These are phyloP conservation scores for Ecliptopera silaceata DNA, from an alignment of 2,888 invertebrate genomes.

Conservation along the genomic window DNA sequence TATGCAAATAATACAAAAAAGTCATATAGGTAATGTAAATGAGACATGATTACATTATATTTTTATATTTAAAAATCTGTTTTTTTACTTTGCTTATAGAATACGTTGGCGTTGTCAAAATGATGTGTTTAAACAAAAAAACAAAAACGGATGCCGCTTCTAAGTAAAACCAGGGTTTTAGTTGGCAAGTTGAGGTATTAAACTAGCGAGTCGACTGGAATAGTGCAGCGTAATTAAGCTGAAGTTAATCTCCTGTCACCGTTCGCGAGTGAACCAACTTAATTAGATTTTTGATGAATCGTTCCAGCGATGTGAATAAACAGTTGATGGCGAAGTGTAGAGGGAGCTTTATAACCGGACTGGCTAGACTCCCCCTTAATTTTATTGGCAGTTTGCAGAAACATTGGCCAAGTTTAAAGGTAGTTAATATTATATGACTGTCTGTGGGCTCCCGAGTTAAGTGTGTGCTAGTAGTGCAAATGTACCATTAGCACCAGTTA, in stretches of 20 bases:
- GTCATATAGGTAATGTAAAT: too few species aligned
- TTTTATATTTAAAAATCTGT: too few species aligned
- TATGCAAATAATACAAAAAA: too few species aligned
- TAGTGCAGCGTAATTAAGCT: slow-evolving; percentile 69
- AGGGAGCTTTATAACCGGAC: slow-evolving; percentile 23
- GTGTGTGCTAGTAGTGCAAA: background rate
- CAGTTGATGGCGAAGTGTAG: slow-evolving; percentile 26
- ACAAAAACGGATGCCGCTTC: background rate
- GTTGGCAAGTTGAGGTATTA: slow-evolving; percentile 36
- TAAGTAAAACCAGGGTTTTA: background rate
- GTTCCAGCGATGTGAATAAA: slow-evolving; percentile 42
- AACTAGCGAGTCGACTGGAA: slow-evolving; percentile 47
- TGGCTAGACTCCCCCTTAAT: slow-evolving; percentile 22
- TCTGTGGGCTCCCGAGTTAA: slow-evolving; percentile 14
- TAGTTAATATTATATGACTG: slow-evolving; percentile 28
- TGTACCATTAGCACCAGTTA: background rate
- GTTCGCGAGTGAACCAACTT: slow-evolving; percentile 57
- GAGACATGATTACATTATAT: too few species aligned
- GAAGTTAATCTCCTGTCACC: slow-evolving; percentile 75
- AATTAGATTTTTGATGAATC: slow-evolving; percentile 73
- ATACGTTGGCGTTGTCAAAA: background rate
- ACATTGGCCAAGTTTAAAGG: slow-evolving; percentile 26
- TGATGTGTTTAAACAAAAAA: background rate
- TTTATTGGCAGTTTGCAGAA: slow-evolving; percentile 24
- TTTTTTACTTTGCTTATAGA: too few species aligned